These are phyloP conservation scores for Lutraria rhynchaena DNA, from an alignment of 1,140 invertebrate species.

Conservation along the genomic window DNA sequence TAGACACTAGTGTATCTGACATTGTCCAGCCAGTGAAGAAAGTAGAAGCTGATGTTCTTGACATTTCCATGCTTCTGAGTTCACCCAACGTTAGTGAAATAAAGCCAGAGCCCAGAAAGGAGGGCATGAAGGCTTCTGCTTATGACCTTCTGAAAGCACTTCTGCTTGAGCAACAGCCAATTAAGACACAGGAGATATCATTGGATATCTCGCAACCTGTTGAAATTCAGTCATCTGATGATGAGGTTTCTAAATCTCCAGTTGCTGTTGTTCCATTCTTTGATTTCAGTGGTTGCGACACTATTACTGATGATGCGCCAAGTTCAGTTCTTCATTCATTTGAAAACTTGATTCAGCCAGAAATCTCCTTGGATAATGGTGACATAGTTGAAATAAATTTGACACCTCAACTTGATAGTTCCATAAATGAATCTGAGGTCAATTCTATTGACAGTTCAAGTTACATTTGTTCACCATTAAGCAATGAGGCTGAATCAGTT, in stretches of 20 bases:
- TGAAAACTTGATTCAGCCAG: conserved; percentile 46
- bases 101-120: conserved; percentile 16
- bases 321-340: conserved; percentile 7
- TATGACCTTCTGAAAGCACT: conserved; percentile 50
- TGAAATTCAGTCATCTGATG: not conserved
- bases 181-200: conserved; percentile 10
- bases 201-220: not conserved
- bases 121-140: conserved; percentile 44
- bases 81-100: too few relatives aligned
- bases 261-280: conserved; percentile 31
- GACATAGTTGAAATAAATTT: conserved; percentile 36
- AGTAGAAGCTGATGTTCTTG: not conserved
- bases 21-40: not conserved
- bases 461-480: not conserved
- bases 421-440: not conserved
- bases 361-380: conserved; percentile 39
- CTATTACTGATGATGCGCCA: not conserved
- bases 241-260: conserved; percentile 1
- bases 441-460: not conserved
- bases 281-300: conserved; percentile 28
- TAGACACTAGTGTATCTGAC: not conserved
- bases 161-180: conserved; percentile 11
- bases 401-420: not conserved
- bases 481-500: not conserved
- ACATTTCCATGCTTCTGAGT: too few relatives aligned